phyloP scores from a whole-genome alignment of 2,113 vertebrate species.

The Glareola pratincola region DNA sequence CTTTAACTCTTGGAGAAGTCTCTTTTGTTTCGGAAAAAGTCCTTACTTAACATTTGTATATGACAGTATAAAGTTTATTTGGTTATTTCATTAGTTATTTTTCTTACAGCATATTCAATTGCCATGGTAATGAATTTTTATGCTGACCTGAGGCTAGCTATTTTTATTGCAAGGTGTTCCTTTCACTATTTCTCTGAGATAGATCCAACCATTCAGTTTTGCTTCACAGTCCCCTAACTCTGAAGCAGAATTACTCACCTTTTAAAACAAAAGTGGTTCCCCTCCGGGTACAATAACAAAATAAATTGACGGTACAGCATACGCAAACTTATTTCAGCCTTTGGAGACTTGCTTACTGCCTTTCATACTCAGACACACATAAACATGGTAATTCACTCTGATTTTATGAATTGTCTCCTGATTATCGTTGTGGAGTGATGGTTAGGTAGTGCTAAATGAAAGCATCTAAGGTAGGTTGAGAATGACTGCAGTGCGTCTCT shows the following conservation, averaged over 20 bases:
- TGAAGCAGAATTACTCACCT: slow-evolving; percentile 39
- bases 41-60: background rate
- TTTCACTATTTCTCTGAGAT: background rate
- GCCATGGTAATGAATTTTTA: slow-evolving; percentile 8
- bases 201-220: background rate
- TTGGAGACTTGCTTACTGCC: slow-evolving; percentile 9
- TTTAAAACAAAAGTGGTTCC: slow-evolving; percentile 21
- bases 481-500: slow-evolving; percentile 55
- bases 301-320: slow-evolving; percentile 9
- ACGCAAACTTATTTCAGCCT: slow-evolving; percentile 32
- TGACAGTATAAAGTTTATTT: background rate
- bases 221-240: slow-evolving; percentile 38
- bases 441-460: slow-evolving; percentile 51
- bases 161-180: slow-evolving; percentile 4
- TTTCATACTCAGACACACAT: slow-evolving; percentile 17
- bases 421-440: slow-evolving; percentile 15
- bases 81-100: slow-evolving; percentile 6
- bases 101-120: background rate
- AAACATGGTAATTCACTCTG: slow-evolving; percentile 41
- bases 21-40: background rate
- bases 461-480: slow-evolving; percentile 46
- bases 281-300: slow-evolving; percentile 20
- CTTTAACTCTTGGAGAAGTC: background rate
- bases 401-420: slow-evolving; percentile 55
- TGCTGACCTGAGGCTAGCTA: slow-evolving; percentile 3